These are phyloP conservation scores for Cassiopea xamachana DNA, from an alignment of 30 jellyfish, hydroid and myxozoan species.

Conservation along the genomic window DNA sequence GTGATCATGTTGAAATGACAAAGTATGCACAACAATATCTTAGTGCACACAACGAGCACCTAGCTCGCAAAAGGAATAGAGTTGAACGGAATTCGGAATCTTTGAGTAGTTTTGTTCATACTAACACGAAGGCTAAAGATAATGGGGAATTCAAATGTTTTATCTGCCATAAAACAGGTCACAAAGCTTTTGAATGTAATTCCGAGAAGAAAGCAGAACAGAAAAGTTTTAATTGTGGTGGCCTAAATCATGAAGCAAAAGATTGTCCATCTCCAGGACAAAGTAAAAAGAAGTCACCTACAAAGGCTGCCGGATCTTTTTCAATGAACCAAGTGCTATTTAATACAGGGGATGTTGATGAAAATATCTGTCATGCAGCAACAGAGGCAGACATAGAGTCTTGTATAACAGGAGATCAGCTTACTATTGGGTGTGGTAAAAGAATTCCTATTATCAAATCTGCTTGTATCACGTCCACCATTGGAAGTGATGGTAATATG, in stretches of 20 bases:
- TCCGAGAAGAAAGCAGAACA: constrained; percentile 36
- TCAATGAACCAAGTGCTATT: constrained; percentile 18
- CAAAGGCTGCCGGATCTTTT: constrained; percentile 39
- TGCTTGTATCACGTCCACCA: constrained; percentile 25
- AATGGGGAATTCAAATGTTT: constrained; percentile 29
- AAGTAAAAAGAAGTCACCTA: constrained; percentile 55
- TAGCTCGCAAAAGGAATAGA: constrained; percentile 42
- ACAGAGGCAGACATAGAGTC: constrained; percentile 36
- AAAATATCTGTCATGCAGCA: constrained; percentile 35
- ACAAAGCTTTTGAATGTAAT: constrained; percentile 49
- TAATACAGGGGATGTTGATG: constrained; percentile 23
- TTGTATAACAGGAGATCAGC: constrained; percentile 23
- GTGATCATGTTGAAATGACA: constrained; percentile 15
- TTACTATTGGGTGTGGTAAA: constrained; percentile 57
- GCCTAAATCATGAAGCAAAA: constrained; percentile 51
- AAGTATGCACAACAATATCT: constrained; percentile 53
- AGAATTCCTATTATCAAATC: constrained; percentile 11
- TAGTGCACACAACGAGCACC: constrained; percentile 41
- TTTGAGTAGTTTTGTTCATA: neutral
- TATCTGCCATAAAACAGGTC: constrained; percentile 23
- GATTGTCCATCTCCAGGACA: constrained; percentile 63
- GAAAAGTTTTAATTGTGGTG: constrained; percentile 33
- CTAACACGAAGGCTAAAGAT: constrained; percentile 19
- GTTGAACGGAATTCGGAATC: constrained; percentile 9
- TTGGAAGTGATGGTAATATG: constrained; percentile 32